A percentile compares a stretch with the other conserved stretches of the same genome.
Evolutionary conservation across 2,113 vertebrate species (phyloP).

Genomic region (Pseudonaja textilis): DNA sequence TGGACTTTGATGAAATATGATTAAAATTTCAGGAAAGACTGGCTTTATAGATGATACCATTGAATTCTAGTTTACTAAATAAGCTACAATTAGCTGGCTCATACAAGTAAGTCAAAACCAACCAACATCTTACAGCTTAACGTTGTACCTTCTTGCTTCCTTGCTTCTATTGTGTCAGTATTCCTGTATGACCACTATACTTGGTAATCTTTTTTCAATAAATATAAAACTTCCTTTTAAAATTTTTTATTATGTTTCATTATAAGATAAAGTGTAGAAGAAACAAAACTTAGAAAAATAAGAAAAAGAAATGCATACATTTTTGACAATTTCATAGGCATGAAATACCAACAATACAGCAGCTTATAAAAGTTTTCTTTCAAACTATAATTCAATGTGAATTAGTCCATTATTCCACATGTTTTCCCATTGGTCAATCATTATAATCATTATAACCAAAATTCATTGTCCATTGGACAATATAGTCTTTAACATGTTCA

Average conservation of each 20-base stretch:
- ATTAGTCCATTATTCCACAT: neutral
- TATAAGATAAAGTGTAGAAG: neutral
- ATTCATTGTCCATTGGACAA: neutral
- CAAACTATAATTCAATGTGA: neutral
- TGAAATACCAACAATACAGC: neutral
- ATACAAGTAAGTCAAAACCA: neutral
- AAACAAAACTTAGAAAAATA: neutral
- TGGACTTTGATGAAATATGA: fast-evolving
- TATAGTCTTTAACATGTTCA: neutral
- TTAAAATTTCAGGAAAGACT: neutral
- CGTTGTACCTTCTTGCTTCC: neutral
- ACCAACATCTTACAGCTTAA: neutral
- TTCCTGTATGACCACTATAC: neutral
- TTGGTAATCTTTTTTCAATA: neutral
- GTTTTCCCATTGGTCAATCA: neutral
- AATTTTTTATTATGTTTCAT: neutral
- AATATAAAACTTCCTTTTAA: neutral
- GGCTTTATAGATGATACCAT: neutral
- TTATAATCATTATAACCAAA: neutral
- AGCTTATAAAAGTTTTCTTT: neutral
- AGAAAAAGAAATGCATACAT: neutral
- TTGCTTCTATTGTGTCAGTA: neutral
- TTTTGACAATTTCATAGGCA: neutral
- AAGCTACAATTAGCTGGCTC: neutral
- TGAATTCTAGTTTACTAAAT: neutral